A percentile compares a stretch with the other conserved stretches of the same genome.
Conservation (phyloP, 92 coral and sea anemone species). For the Epizoanthus ramosus region DNA sequence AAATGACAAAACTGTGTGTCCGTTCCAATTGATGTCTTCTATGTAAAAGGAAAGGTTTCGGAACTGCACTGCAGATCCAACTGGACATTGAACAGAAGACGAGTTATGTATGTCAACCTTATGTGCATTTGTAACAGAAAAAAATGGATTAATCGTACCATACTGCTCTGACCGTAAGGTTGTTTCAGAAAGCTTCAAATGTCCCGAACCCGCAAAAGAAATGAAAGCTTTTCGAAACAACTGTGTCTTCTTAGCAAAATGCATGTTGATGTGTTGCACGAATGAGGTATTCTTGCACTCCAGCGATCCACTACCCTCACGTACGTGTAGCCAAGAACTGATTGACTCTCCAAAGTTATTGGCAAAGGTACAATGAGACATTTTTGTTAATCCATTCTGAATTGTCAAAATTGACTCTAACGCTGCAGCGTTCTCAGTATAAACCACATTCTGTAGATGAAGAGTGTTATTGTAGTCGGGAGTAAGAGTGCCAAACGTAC, state of each 20-base stretch:
- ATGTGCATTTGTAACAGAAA: background rate
- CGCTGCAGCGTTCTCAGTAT: no score
- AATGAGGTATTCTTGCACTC: no score
- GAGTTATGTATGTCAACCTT: background rate
- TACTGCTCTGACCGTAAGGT: background rate
- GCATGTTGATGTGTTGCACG: no score
- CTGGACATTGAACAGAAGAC: background rate
- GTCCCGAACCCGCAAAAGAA: background rate
- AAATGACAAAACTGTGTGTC: constrained; percentile 6
- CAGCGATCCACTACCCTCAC: no score
- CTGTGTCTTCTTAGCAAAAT: background rate
- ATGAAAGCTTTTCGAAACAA: background rate
- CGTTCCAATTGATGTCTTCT: background rate
- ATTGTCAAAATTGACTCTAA: no score
- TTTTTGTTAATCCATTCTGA: no score
- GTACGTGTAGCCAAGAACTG: no score
- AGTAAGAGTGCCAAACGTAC: no score
- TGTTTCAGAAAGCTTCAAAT: background rate
- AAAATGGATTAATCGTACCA: background rate
- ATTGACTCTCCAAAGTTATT: no score
- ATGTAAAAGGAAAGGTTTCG: background rate
- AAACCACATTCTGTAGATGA: no score
- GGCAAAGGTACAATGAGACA: no score
- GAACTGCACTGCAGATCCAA: background rate
- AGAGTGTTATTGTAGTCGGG: no score